phyloP scores from a whole-genome alignment of 2,113 vertebrate species.

The Scatophagus argus region DNA sequence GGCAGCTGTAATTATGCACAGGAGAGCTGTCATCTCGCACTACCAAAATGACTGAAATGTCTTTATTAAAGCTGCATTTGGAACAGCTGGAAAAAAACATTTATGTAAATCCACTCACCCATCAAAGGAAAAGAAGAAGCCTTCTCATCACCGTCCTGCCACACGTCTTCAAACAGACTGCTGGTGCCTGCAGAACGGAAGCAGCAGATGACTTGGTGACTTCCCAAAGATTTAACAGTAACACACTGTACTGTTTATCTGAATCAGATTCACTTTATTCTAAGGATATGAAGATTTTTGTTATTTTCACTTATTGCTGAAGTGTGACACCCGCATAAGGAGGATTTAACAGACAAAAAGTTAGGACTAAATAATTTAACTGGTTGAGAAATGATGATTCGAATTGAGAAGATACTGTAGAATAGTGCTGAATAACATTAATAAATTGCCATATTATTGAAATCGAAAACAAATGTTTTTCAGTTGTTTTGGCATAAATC shows the following conservation, averaged over 20 bases:
- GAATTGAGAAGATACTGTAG: background rate
- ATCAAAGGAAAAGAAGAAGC: slow-evolving; percentile 33
- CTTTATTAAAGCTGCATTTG: slow-evolving; percentile 21
- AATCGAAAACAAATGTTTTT: background rate
- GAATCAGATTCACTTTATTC: background rate
- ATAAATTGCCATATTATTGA: background rate
- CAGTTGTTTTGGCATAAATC: background rate
- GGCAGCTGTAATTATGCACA: slow-evolving; percentile 50
- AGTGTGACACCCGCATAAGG: background rate
- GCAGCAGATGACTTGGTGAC: background rate
- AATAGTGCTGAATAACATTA: background rate
- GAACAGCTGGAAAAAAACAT: slow-evolving; percentile 14
- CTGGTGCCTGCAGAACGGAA: background rate
- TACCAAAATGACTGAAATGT: slow-evolving; percentile 5
- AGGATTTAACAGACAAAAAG: background rate
- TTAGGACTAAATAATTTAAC: background rate
- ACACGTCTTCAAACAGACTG: slow-evolving; percentile 11
- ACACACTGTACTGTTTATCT: background rate
- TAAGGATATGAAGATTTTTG: background rate
- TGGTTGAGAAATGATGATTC: background rate
- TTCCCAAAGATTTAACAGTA: background rate
- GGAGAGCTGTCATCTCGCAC: slow-evolving; percentile 29
- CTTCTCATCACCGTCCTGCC: slow-evolving; percentile 40
- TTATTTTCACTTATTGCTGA: background rate
- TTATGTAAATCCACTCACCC: slow-evolving; percentile 23